phyloP scores from a whole-genome alignment of 2,113 vertebrate species.

The Xenopus laevis region DNA sequence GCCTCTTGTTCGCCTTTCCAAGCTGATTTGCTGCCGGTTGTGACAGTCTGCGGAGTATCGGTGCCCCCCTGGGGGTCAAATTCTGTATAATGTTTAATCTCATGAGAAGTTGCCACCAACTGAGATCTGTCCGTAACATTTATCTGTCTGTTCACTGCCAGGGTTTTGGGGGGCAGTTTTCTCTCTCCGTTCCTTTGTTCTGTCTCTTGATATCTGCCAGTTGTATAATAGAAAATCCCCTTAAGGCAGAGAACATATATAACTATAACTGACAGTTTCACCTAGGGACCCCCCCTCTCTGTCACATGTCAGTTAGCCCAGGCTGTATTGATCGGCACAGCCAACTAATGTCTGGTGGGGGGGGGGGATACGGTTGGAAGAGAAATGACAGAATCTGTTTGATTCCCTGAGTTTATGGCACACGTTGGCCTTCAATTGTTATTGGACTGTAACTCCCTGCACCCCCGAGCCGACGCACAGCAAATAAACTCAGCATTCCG shows the following conservation, averaged over 20 bases:
- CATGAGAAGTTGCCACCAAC: slow-evolving; percentile 3
- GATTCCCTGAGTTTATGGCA: no score
- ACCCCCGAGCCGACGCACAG: no score
- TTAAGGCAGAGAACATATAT: not conserved
- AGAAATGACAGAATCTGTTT: no score
- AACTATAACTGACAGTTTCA: not conserved
- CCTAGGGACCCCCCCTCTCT: not conserved
- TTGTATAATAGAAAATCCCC: not conserved
- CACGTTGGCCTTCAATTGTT: no score
- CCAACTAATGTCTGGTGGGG: no score
- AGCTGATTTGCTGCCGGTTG: not conserved
- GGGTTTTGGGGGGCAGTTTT: no score
- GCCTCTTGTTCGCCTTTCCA: no score
- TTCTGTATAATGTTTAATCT: slow-evolving; percentile 3
- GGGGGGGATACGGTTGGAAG: no score
- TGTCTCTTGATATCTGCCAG: slow-evolving; percentile 3
- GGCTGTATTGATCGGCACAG: not conserved
- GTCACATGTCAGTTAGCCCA: not conserved
- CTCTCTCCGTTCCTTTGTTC: not conserved
- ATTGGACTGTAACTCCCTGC: not conserved
- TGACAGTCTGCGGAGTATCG: not conserved
- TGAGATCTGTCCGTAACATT: no score
- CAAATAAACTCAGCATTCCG: no score
- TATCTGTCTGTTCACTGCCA: not conserved
- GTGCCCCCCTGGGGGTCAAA: no score